Evolutionary conservation across 1,140 invertebrate genomes (phyloP).

Genomic region (Mesaphorura yosii): DNA sequence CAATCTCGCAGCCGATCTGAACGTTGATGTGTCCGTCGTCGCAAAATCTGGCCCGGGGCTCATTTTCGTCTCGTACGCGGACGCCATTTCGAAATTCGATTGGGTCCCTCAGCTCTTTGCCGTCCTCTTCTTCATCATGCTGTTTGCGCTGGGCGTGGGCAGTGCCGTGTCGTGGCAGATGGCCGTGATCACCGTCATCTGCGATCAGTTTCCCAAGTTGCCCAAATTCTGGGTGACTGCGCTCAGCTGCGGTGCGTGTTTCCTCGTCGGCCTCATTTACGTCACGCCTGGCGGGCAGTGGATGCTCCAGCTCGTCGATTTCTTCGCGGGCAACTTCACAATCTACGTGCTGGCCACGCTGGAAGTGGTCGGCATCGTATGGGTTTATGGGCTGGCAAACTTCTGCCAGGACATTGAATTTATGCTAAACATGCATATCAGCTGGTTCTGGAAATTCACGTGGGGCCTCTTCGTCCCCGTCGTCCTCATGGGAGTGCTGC

Average conservation of each 20-base stretch:
- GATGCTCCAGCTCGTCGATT: conserved; percentile 58
- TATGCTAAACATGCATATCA: conserved; percentile 57
- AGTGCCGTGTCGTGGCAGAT: conserved; percentile 43
- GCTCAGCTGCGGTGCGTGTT: conserved; percentile 46
- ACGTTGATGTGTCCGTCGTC: conserved; percentile 47
- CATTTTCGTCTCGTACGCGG: conserved; percentile 78
- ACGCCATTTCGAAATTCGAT: conserved; percentile 71
- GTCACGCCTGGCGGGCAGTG: conserved; percentile 54
- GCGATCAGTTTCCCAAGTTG: conserved; percentile 54
- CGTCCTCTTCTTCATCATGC: conserved; percentile 43
- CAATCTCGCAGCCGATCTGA: conserved; percentile 34
- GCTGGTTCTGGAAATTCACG: conserved; percentile 60
- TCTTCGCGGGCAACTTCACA: conserved; percentile 43
- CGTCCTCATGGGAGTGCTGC: conserved; percentile 55
- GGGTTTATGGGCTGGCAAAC: conserved; percentile 43
- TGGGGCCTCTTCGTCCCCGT: conserved; percentile 54
- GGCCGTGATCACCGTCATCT: conserved; percentile 52
- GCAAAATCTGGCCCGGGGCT: conserved; percentile 57
- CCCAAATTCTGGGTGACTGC: conserved; percentile 49
- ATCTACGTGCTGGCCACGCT: conserved; percentile 52
- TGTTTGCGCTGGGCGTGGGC: conserved; percentile 34
- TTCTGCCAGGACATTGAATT: conserved; percentile 62
- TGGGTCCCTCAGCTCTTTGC: conserved; percentile 37
- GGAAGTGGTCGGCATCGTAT: conserved; percentile 44
- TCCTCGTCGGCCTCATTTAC: conserved; percentile 58